Evolutionary conservation across 2,797 vertebrate species (phyloP).

Genomic region (Megaceryle alcyon): DNA sequence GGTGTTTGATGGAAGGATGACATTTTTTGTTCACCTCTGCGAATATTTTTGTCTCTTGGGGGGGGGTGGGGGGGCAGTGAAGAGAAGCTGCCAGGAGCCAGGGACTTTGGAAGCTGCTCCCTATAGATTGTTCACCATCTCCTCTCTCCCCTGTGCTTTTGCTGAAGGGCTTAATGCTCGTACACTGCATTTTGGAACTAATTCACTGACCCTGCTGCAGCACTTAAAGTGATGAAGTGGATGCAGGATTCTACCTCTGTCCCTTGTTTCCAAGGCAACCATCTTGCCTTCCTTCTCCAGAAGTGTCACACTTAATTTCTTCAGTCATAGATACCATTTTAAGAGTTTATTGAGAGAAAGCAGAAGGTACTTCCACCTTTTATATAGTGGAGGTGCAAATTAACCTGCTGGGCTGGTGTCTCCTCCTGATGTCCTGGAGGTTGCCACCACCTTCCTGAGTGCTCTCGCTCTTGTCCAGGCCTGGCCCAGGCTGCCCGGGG

Average conservation of each 20-base stretch:
- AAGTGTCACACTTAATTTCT: slow-evolving; percentile 62
- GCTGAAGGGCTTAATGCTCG: slow-evolving; percentile 15
- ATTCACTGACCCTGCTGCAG: slow-evolving; percentile 66
- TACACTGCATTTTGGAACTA: slow-evolving; percentile 13
- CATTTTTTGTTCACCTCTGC: neutral
- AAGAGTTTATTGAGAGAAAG: neutral
- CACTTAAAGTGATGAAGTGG: slow-evolving; percentile 62
- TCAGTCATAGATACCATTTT: neutral
- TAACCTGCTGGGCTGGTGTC: neutral
- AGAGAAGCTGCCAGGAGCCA: neutral
- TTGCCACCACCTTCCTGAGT: neutral
- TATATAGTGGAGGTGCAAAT: neutral
- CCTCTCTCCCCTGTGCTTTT: neutral
- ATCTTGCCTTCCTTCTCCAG: slow-evolving; percentile 47
- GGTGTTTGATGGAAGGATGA: neutral
- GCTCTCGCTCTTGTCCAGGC: neutral
- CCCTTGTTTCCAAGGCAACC: slow-evolving; percentile 70
- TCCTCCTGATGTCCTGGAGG: neutral
- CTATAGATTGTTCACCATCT: neutral
- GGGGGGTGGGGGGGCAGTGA: neutral
- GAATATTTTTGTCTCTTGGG: neutral
- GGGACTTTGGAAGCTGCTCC: neutral
- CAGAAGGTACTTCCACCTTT: neutral
- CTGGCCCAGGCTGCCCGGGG: neutral
- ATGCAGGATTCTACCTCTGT: slow-evolving; percentile 65